Evolutionary conservation across 2,888 invertebrate species (phyloP).

Genomic region (Rhingia campestris): DNA sequence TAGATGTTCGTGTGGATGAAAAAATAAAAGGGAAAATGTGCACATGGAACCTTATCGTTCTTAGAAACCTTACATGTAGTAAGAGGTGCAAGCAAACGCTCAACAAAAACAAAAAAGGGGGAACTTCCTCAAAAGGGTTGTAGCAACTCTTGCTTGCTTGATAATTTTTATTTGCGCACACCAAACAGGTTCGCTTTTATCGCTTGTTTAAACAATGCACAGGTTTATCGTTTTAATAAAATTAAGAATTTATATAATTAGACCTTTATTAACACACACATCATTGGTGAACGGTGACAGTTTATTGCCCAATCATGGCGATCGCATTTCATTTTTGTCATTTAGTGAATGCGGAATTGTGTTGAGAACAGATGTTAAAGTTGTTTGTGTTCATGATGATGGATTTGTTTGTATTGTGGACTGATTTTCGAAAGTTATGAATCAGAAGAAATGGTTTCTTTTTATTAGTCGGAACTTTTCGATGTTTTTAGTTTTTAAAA

Average conservation of each 20-base stretch:
- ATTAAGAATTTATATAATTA: slow-evolving; percentile 44
- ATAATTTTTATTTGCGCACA: slow-evolving; percentile 26
- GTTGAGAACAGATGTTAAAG: too few relatives aligned
- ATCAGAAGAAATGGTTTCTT: too few relatives aligned
- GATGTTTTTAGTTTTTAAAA: too few relatives aligned
- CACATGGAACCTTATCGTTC: slow-evolving; percentile 56
- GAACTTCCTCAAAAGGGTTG: slow-evolving; percentile 24
- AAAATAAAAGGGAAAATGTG: slow-evolving; percentile 66
- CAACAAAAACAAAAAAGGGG: slow-evolving; percentile 3
- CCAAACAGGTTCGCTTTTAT: slow-evolving; percentile 11
- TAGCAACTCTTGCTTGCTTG: slow-evolving; percentile 16
- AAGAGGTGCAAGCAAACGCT: neutral
- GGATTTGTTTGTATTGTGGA: neutral
- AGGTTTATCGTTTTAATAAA: slow-evolving; percentile 12
- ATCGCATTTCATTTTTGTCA: slow-evolving; percentile 19
- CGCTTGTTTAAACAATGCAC: neutral
- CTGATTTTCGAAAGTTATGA: too few relatives aligned
- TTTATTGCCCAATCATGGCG: slow-evolving; percentile 19
- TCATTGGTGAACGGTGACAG: neutral
- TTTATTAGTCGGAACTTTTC: too few relatives aligned
- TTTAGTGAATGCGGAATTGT: neutral
- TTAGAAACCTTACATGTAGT: slow-evolving; percentile 38
- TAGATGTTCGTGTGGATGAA: slow-evolving; percentile 1
- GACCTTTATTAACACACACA: slow-evolving; percentile 35
- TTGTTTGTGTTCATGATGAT: neutral